phyloP scores from a whole-genome alignment of 2,113 vertebrate species.

The Microcebus jonahi region DNA sequence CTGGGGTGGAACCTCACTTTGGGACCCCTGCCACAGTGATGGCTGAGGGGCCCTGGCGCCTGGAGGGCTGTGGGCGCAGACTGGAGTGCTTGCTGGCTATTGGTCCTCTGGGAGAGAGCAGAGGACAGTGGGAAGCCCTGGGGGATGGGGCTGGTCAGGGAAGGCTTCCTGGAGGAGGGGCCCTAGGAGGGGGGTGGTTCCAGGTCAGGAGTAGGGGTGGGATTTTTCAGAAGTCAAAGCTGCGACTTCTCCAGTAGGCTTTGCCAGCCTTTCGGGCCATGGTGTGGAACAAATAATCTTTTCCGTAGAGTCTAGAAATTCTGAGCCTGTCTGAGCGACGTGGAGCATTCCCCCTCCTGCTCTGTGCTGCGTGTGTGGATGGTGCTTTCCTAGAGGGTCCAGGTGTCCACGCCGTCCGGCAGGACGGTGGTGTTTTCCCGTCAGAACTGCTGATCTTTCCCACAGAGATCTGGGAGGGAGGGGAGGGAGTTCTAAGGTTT shows the following conservation, averaged over 20 bases:
- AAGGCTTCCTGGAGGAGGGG: not conserved
- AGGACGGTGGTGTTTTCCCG: not conserved
- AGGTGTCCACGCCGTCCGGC: not conserved
- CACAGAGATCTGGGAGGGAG: not conserved
- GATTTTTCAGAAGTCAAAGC: slow-evolving; percentile 35
- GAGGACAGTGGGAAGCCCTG: not conserved
- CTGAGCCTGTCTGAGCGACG: not conserved
- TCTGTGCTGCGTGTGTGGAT: not conserved
- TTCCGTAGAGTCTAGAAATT: not conserved
- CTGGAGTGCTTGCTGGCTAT: not conserved
- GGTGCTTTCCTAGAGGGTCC: not conserved
- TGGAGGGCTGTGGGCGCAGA: not conserved
- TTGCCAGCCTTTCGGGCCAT: not conserved
- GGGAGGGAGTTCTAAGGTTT: not conserved
- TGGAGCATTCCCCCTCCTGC: not conserved
- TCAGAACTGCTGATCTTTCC: not conserved
- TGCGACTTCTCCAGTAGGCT: not conserved
- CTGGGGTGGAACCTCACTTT: not conserved
- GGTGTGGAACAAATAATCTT: not conserved
- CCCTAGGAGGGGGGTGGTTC: not conserved
- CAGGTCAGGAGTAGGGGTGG: not conserved
- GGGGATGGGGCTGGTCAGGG: not conserved
- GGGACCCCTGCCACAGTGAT: not conserved
- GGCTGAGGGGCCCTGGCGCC: not conserved
- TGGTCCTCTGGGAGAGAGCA: not conserved